Percentiles rank a stretch among this genome's conserved stretches.
phyloP scores from a whole-genome alignment of 2,888 invertebrate genomes.

The Archips crataeganus region DNA sequence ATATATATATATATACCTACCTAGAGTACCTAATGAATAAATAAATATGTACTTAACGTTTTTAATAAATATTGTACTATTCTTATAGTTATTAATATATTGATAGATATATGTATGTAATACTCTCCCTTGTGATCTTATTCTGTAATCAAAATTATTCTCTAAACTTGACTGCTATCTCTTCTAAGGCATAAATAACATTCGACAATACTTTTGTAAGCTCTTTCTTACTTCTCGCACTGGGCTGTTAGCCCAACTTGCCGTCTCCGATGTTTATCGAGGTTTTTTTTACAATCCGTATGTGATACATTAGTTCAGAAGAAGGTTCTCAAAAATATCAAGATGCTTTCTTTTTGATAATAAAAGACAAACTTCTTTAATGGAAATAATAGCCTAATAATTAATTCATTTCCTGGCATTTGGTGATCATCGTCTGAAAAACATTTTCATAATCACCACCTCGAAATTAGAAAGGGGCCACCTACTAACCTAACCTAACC shows the following conservation, averaged over 20 bases:
- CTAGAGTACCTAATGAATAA: constrained; percentile 49
- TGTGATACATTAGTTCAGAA: background rate
- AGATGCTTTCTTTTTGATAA: background rate
- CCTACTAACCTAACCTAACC: background rate
- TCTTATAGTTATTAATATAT: constrained; percentile 50
- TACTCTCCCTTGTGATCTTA: constrained; percentile 70
- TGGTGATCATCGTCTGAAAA: background rate
- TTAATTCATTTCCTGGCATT: background rate
- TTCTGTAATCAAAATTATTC: constrained; percentile 58
- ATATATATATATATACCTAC: constrained; percentile 52
- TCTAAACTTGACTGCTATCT: constrained; percentile 64
- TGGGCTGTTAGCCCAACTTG: constrained; percentile 42
- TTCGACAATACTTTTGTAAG: constrained; percentile 73
- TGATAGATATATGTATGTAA: constrained; percentile 48
- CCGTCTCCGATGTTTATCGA: background rate
- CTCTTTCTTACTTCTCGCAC: constrained; percentile 57
- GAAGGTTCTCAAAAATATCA: background rate
- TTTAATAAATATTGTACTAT: constrained; percentile 43
- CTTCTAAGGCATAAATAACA: constrained; percentile 61
- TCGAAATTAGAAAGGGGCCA: too few species aligned
- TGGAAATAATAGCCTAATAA: background rate
- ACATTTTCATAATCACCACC: too few species aligned
- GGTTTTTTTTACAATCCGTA: background rate
- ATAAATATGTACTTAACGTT: constrained; percentile 44
- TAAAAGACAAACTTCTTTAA: background rate